A percentile compares a stretch with the other conserved stretches of the same genome.
phyloP scores from a whole-genome alignment of 2,113 vertebrate genomes.

The Tonatia bakeri region DNA sequence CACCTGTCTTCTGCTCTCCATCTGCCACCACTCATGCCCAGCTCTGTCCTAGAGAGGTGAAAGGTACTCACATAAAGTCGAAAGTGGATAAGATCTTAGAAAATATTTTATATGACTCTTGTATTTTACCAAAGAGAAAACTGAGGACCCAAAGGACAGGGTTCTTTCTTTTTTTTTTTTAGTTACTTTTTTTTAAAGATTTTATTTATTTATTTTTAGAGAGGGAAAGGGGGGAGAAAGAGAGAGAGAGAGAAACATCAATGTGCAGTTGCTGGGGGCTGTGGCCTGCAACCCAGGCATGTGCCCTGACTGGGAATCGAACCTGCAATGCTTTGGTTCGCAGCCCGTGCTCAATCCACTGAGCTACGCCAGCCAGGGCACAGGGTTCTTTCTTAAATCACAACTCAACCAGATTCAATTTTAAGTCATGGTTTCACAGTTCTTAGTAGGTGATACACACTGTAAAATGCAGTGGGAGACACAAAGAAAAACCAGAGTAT shows the following conservation, averaged over 20 bases:
- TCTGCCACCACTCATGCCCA: not conserved
- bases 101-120: not conserved
- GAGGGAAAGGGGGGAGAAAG: too few species aligned
- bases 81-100: not conserved
- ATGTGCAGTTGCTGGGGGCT: too few species aligned
- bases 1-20: not conserved
- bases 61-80: not conserved
- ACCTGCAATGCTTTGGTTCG: too few species aligned
- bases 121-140: not conserved
- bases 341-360: too few species aligned
- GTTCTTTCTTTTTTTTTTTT: not conserved
- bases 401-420: not conserved
- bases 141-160: not conserved
- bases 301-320: too few species aligned
- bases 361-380: too few species aligned
- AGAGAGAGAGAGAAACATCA: too few species aligned
- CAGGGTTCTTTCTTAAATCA: not conserved
- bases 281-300: too few species aligned
- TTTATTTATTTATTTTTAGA: too few species aligned
- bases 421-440: not conserved
- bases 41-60: not conserved
- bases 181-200: too few species aligned
- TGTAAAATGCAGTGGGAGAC: not conserved
- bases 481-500: not conserved
- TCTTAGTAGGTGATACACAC: not conserved